phyloP scores from a whole-genome alignment of 2,113 vertebrate species.

The Electrona antarctica region DNA sequence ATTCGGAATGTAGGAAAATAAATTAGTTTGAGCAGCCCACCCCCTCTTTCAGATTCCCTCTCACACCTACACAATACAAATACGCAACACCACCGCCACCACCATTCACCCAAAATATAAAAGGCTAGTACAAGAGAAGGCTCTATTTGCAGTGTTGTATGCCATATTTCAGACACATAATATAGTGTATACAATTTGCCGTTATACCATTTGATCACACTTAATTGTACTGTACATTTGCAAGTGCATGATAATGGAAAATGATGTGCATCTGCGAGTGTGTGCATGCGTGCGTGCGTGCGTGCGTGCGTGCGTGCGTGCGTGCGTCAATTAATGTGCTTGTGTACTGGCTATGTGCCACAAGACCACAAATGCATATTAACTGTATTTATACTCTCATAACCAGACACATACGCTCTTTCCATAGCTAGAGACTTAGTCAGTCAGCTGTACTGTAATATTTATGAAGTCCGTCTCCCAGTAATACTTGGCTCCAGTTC shows the following conservation, averaged over 20 bases:
- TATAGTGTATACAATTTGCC: conserved; percentile 16
- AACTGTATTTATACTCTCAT: conserved; percentile 41
- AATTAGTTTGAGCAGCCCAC: conserved; percentile 45
- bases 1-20: conserved; percentile 51
- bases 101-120: background rate
- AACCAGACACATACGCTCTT: conserved; percentile 12
- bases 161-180: conserved; percentile 42
- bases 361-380: conserved; percentile 7
- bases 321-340: background rate
- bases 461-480: conserved; percentile 47
- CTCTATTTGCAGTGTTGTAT: conserved; percentile 17
- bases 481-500: conserved; percentile 1
- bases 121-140: background rate
- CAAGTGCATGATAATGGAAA: conserved; percentile 2
- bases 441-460: conserved; percentile 45
- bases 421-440: conserved; percentile 38
- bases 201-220: conserved; percentile 35
- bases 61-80: conserved; percentile 21
- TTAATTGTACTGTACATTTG: conserved; percentile 55
- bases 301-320: background rate
- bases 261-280: background rate
- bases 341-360: no score
- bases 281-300: background rate
- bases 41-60: conserved; percentile 2
- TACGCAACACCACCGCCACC: background rate